phyloP scores from a whole-genome alignment of 2,888 invertebrate genomes.

The Danaus chrysippus region DNA sequence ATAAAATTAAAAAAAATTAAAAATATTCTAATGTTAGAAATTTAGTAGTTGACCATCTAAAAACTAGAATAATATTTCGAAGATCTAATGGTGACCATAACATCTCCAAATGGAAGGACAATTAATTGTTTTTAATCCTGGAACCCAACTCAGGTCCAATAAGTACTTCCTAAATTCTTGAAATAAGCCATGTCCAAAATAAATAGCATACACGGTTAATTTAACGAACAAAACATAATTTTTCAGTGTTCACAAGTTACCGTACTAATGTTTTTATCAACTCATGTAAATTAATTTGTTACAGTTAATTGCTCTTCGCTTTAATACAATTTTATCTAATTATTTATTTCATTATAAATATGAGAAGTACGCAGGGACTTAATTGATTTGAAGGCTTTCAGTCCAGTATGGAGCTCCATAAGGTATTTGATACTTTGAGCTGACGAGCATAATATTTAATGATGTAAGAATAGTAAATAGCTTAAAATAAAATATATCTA shows the following conservation, averaged over 20 bases:
- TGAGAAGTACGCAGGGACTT: neutral
- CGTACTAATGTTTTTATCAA: constrained; percentile 22
- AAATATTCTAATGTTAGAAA: too few species aligned
- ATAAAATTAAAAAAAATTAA: too few species aligned
- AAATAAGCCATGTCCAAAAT: neutral
- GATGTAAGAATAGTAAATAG: neutral
- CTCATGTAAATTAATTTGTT: constrained; percentile 31
- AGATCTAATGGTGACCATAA: too few species aligned
- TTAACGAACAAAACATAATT: neutral
- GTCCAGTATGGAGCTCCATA: constrained; percentile 16
- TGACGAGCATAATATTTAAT: too few species aligned
- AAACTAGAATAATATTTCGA: too few species aligned
- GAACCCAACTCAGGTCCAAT: neutral
- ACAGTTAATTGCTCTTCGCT: constrained; percentile 30
- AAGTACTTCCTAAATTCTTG: neutral
- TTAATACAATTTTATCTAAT: constrained; percentile 25
- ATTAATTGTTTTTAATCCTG: too few species aligned
- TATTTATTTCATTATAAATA: constrained; percentile 30
- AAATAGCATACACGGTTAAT: neutral
- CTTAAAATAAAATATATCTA: neutral
- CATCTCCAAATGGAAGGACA: too few species aligned
- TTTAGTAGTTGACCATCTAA: too few species aligned
- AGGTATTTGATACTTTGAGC: constrained; percentile 11
- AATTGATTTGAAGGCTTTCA: neutral
- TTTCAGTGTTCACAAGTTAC: constrained; percentile 7